phyloP scores from a whole-genome alignment of 2,113 vertebrate genomes.

The Fulmarus glacialis region DNA sequence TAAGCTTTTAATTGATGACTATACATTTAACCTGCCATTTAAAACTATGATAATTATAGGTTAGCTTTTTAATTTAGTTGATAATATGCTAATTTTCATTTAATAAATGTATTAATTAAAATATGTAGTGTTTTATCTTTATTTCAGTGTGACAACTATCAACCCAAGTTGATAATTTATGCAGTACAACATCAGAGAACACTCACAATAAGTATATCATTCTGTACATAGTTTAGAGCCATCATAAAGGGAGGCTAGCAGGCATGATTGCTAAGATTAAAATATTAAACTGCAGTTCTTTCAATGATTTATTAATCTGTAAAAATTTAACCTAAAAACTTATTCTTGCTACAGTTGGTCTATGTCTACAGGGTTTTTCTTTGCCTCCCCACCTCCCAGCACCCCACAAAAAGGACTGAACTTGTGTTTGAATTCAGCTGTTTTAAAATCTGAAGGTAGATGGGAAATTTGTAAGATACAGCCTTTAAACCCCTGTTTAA shows the following conservation, averaged over 20 bases:
- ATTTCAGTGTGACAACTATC: constrained; percentile 63
- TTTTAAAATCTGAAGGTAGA: not conserved
- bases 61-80: constrained; percentile 38
- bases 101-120: constrained; percentile 62
- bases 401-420: not conserved
- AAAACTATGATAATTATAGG: not conserved
- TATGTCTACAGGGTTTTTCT: not conserved
- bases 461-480: not conserved
- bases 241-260: not conserved
- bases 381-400: not conserved
- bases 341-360: not conserved
- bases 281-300: not conserved
- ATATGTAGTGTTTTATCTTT: constrained; percentile 51
- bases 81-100: constrained; percentile 53
- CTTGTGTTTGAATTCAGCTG: not conserved
- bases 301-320: not conserved
- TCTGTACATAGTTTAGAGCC: not conserved
- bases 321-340: not conserved
- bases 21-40: constrained; percentile 52
- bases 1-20: constrained; percentile 33
- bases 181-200: not conserved
- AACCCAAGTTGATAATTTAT: constrained; percentile 24
- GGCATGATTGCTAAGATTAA: not conserved
- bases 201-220: not conserved
- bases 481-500: not conserved